Evolutionary conservation across 2,113 vertebrate species (phyloP).

Genomic region (Sinocyclocheilus anshuiensis): DNA sequence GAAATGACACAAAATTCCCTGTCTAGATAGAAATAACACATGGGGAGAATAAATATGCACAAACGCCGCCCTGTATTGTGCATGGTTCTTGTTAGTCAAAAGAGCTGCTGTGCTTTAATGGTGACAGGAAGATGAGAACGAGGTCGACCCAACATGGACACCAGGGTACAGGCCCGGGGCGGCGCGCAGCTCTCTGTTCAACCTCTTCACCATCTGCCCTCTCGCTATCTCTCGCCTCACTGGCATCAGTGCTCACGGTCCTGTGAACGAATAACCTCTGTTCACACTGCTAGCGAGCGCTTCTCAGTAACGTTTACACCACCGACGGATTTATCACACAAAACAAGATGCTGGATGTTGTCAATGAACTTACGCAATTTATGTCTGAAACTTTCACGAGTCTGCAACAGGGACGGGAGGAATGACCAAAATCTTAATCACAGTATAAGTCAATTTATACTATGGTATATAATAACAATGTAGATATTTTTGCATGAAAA

Average conservation of each 20-base stretch:
- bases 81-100: constrained; percentile 8
- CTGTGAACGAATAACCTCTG: constrained; percentile 29
- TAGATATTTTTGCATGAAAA: background rate
- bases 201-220: constrained; percentile 38
- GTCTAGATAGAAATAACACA: constrained; percentile 38
- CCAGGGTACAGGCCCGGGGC: constrained; percentile 3
- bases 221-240: constrained; percentile 16
- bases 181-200: background rate
- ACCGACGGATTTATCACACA: background rate
- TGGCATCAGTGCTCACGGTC: background rate
- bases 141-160: constrained; percentile 27
- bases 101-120: background rate
- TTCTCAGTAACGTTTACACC: background rate
- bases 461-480: background rate
- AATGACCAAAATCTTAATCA: background rate
- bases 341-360: constrained; percentile 9
- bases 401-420: background rate
- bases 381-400: background rate
- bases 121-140: background rate
- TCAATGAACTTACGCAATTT: background rate
- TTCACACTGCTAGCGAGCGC: background rate
- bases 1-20: constrained; percentile 7
- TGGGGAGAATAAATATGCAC: constrained; percentile 42
- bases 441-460: background rate
- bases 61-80: constrained; percentile 14